phyloP scores from a whole-genome alignment of 35 echinoderm and acorn worm genomes.

The Holothuria glaberrima region DNA sequence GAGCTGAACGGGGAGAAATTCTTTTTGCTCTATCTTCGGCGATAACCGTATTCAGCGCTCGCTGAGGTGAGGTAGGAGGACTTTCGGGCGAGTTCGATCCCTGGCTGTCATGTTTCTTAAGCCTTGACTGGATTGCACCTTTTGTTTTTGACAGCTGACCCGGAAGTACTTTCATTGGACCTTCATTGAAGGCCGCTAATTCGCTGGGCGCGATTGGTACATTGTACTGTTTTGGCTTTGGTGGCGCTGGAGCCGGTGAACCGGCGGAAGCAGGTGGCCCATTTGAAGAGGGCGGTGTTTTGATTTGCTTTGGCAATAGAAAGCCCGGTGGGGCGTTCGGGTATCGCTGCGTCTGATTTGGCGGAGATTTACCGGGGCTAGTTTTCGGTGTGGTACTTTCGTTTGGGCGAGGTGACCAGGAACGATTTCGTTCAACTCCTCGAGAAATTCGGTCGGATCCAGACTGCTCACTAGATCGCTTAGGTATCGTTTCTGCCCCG shows the following conservation, averaged over 20 bases:
- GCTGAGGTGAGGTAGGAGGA: conserved; percentile 34
- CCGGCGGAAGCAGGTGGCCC: neutral
- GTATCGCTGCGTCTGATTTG: conserved; percentile 43
- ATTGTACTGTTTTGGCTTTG: conserved; percentile 66
- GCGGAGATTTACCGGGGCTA: conserved; percentile 54
- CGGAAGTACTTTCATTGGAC: conserved; percentile 70
- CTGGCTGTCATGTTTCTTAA: conserved; percentile 18
- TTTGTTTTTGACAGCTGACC: conserved; percentile 84
- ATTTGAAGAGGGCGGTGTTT: conserved; percentile 48
- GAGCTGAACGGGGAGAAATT: conserved; percentile 76
- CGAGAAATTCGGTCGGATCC: conserved; percentile 16
- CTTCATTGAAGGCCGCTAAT: conserved; percentile 60
- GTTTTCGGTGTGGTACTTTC: conserved; percentile 28
- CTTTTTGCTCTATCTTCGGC: conserved; percentile 42
- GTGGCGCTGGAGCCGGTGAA: conserved; percentile 13
- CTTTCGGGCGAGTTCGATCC: conserved; percentile 38
- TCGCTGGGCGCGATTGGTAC: conserved; percentile 73
- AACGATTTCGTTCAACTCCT: conserved; percentile 33
- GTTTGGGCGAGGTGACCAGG: conserved; percentile 40
- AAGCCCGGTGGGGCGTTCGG: conserved; percentile 82
- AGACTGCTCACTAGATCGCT: neutral
- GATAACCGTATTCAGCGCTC: conserved; percentile 39
- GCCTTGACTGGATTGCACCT: conserved; percentile 68
- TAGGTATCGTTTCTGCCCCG: conserved; percentile 11
- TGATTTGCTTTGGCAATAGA: conserved; percentile 85